These are phyloP conservation scores for Diadophis punctatus DNA, from an alignment of 2,113 vertebrate species.

Conservation along the genomic window DNA sequence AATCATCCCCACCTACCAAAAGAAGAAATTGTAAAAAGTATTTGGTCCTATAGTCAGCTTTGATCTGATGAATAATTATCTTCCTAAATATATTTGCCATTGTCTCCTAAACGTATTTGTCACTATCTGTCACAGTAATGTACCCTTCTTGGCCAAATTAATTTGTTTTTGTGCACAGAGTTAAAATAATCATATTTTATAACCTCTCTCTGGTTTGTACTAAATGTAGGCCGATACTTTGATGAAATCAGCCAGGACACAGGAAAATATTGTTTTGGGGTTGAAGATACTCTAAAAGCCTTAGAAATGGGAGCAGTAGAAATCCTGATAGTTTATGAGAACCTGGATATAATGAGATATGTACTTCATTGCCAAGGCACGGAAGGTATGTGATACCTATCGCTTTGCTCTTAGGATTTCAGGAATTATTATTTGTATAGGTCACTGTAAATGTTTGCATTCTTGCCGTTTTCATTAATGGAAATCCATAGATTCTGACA, in stretches of 20 bases:
- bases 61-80: not conserved
- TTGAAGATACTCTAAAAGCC: constrained; percentile 97
- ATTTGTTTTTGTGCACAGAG: not conserved
- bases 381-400: constrained; percentile 72
- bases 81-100: not conserved
- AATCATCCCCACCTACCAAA: not conserved
- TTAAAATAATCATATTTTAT: not conserved
- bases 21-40: not conserved
- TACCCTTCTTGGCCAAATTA: not conserved
- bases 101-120: not conserved
- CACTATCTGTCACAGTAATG: not conserved
- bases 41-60: not conserved
- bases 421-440: not conserved
- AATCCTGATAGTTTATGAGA: constrained; percentile 99
- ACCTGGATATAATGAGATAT: constrained; percentile 98
- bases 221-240: constrained; percentile 88
- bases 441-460: not conserved
- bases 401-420: accelerated
- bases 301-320: constrained; percentile 99
- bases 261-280: constrained; percentile 97
- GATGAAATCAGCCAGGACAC: constrained; percentile 99
- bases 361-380: constrained; percentile 94
- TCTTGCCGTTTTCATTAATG: not conserved
- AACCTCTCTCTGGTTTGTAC: constrained; percentile 4
- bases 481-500: not conserved